Percentiles rank a stretch among this genome's conserved stretches.
Conservation (phyloP, 2,888 invertebrate genomes). For the Hofmannophila pseudospretella region DNA sequence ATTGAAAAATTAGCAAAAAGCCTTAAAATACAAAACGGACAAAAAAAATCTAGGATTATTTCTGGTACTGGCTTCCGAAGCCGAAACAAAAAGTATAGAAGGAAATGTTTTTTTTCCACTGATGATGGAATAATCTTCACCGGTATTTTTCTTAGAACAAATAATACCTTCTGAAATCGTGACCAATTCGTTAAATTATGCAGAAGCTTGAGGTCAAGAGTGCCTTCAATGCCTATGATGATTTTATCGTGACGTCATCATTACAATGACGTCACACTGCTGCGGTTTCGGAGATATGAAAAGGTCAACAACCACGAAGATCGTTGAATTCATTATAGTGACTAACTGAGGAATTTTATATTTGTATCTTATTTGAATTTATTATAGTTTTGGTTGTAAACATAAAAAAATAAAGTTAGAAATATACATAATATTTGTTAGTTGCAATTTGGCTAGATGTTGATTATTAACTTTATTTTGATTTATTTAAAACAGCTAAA, state of each 20-base stretch:
- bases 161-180: constrained; percentile 2
- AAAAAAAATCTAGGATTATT: too few species aligned
- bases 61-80: too few species aligned
- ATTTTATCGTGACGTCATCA: constrained; percentile 19
- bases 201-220: constrained; percentile 20
- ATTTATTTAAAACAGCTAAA: too few species aligned
- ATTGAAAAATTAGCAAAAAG: too few species aligned
- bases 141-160: too few species aligned
- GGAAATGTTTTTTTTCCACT: not conserved
- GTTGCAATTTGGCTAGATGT: too few species aligned
- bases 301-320: constrained; percentile 6
- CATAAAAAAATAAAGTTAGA: too few species aligned
- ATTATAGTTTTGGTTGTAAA: too few species aligned
- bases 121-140: not conserved
- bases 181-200: constrained; percentile 4
- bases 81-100: too few species aligned
- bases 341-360: not conserved
- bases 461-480: too few species aligned
- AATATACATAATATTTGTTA: too few species aligned
- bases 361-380: not conserved
- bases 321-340: constrained; percentile 6
- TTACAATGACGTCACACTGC: constrained; percentile 4
- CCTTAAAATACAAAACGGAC: too few species aligned
- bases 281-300: constrained; percentile 12
- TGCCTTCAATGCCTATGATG: constrained; percentile 16